Evolutionary conservation across 2,888 invertebrate genomes (phyloP).

Genomic region (Abscondita cerata): DNA sequence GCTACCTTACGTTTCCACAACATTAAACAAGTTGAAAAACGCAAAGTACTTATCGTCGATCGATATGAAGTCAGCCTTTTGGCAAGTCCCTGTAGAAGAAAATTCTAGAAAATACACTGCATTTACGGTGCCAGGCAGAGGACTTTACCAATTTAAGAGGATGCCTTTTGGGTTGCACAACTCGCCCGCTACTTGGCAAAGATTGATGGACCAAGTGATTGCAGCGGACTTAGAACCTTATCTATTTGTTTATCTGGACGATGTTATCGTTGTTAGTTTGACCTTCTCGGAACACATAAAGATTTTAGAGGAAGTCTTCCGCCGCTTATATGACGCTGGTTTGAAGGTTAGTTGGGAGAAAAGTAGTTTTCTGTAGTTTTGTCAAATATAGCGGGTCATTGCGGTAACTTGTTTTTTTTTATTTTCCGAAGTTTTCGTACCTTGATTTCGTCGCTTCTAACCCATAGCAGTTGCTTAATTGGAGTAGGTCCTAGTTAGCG

Average conservation of each 20-base stretch:
- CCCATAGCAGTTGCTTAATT: too few relatives aligned
- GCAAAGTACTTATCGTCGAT: background rate
- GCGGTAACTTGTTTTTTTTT: too few relatives aligned
- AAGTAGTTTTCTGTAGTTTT: too few relatives aligned
- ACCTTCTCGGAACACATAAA: too few relatives aligned
- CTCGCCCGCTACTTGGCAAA: conserved; percentile 5
- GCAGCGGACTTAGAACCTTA: conserved; percentile 7
- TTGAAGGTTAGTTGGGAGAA: too few relatives aligned
- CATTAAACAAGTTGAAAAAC: background rate
- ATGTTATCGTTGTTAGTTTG: too few relatives aligned
- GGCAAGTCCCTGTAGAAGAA: conserved; percentile 4
- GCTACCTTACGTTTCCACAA: background rate
- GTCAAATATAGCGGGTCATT: too few relatives aligned
- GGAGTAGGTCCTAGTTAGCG: too few relatives aligned
- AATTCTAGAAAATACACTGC: background rate
- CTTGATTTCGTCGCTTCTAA: too few relatives aligned
- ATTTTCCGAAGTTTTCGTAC: too few relatives aligned
- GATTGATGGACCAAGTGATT: background rate
- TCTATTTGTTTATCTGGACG: conserved; percentile 1
- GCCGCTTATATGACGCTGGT: too few relatives aligned
- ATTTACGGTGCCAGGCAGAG: background rate
- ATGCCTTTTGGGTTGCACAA: conserved; percentile 6
- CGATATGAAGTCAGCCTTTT: conserved; percentile 10
- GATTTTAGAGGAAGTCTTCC: too few relatives aligned
- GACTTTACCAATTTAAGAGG: conserved; percentile 12